Evolutionary conservation across 2,797 vertebrate species (phyloP), one percentile per base, ranked within the genome.

Genomic region (Denticeps clupeoides): DNA sequence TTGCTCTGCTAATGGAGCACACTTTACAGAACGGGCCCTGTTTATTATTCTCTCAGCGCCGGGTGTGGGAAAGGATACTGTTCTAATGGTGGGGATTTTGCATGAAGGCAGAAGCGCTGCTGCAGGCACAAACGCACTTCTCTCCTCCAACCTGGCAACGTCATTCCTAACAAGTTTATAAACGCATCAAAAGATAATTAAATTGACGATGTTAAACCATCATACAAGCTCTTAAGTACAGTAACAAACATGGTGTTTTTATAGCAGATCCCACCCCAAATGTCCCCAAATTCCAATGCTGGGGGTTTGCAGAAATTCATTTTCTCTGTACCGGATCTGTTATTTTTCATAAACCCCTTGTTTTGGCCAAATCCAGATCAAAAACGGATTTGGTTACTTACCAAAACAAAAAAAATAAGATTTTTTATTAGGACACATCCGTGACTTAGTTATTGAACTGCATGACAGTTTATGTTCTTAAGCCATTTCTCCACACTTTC

Each of bases 1-100:
- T 56, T 57, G 12, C 54, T 60, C 64, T 56, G 49, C 54, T 65
- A 68, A 64, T 56, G 32, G 59, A 3, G 31, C 47, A 7, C 53
- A 56, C 56, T 55, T 53, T 32, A 53, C 53, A 45, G 47, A 9
- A 9, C 13, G 28, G 29, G 41, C 31, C 40, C 49, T 37, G 43
- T 69, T 68, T 72, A 56, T 74, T 63, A 48, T 63, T 63, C 47
- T 35, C n/a, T 53, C 59, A 58, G 49, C 44, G 58, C 31, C 59
- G 49, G 46, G 56, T 55, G 64, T 70, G 65, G 71, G 57, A 75
- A 75, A 64, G 29, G 51, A 56, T 58, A 64, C 62, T 53, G 51
- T 60, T 61, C 53, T 63, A 63, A 60, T 21, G 58, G 65, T 53
- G 64, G 63, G 67, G 33, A 6, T 32, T 7, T 21, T 45, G 33